Base-by-base conservation (phyloP, 2,797 vertebrate species). In the Gobio occitaniae region DNA sequence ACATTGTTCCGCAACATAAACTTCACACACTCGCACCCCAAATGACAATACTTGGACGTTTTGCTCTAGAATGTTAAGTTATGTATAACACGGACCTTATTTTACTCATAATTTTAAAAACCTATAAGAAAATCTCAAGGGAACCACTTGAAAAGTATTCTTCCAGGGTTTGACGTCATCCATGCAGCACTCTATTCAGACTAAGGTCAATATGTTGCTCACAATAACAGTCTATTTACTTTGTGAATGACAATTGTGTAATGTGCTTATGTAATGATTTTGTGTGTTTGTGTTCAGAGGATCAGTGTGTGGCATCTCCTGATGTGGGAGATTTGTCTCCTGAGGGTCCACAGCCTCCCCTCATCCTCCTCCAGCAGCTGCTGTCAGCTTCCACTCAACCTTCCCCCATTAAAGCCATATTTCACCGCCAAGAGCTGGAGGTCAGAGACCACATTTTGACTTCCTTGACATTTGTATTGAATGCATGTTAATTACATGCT, bases 381-480 rank as follows among this genome's bases (percentile, higher is more conserved):
- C 90, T 99, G 61, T 96, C 97, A 4, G 95, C 98, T 25, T 98
- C 97, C 88, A 99, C 98, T 0, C 98, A 99, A 78, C 98, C 98
- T 0, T 99, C 98, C 0, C 98, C 98, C 0, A 97, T 99, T 91
- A 99, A 99, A 94, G 98, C 97, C 84, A 96, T 99, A 88, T 99
- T 99, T 91, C 96, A 99, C 92, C 95, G 97, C 75, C 98, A 97
- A 78, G 98, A 99, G 90, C 96, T 99, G 88, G 98, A 99, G 97
- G 98, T 99, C 94, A 74, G 91, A 63, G 13, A 59, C 19, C 19
- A 5, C 21, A 21, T 79, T 61, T 38, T 29, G 13, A 16, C 6
- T 44, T 77, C 2, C 15, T 25, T 69, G 13, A 36, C 2, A n/a
- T 15, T 32, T 48, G 13, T 6, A 50, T 54, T 68, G 8, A 76